Base-by-base conservation (phyloP, 2,888 invertebrate genomes). In the Luffia ferchaultella region DNA sequence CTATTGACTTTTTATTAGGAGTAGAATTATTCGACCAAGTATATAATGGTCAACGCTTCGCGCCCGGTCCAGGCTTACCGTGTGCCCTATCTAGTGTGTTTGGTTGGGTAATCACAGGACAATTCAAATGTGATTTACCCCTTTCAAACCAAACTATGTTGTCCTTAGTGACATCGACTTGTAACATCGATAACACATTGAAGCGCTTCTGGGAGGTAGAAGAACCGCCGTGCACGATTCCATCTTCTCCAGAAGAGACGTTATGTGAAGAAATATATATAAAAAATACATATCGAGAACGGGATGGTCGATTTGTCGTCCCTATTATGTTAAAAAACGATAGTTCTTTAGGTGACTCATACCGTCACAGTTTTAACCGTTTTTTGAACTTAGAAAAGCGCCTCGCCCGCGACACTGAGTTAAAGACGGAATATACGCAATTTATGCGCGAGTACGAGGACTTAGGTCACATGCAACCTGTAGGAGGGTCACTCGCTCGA, bases 181-280 rank as follows among this genome's bases (percentile, higher is more conserved):
- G 17, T 18, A 18, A 19, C 3, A 19, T 51, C 30, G 52, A 55
- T 19, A 44, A 16, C 16, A 49, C 53, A 44, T 44, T 55, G 16
- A 48, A 41, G 45, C 45, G 50, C 41, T 58, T 58, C 48, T 53
- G 53, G 53, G 53, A 53, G 40, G 41, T 53, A 20, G 53, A 53
- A 45, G 50, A 53, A 16, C 48, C 50, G n/a, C 50, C 50, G 5
- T 15, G 16, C 2, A 30, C 18, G 2, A 17, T 16, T 2, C 42
- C 48, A 2, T 5, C 20, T 2, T 44, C 40, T 17, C 44, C 47
- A 42, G 50, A 52, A 18, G 43, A 52, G 16, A 20, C 41, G 16
- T n/a, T 43, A 18, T 49, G 49, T 45, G 52, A 52, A 16, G 2
- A 52, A 30, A 12, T 48, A 7, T 52, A 49, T 45, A n/a, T n/a